A percentile compares a stretch with the other conserved stretches of the same genome.
These are phyloP conservation scores for Oreotrochilus melanogaster DNA, from an alignment of 2,113 vertebrate genomes.

Conservation along the genomic window DNA sequence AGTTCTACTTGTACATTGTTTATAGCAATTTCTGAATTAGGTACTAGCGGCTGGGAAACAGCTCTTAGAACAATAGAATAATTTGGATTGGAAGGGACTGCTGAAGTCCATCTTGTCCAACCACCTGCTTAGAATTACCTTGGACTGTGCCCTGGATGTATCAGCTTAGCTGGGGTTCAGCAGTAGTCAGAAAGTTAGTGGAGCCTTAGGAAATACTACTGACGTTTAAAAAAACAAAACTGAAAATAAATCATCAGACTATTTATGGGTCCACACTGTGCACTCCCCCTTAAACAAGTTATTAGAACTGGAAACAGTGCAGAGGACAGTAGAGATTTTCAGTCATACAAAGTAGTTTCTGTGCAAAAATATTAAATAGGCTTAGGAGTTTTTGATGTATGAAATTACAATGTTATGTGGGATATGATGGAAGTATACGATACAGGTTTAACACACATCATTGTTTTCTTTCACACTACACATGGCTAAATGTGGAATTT, in stretches of 20 bases:
- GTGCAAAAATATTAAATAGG: background rate
- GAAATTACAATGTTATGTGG: background rate
- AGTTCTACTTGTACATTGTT: background rate
- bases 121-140: background rate
- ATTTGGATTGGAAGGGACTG: too few relatives aligned
- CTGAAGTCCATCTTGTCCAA: too few relatives aligned
- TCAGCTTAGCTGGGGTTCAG: background rate
- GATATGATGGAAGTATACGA: background rate
- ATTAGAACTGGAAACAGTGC: background rate
- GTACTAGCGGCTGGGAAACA: background rate
- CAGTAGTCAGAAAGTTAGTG: background rate
- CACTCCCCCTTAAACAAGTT: background rate
- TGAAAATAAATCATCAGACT: background rate
- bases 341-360: background rate
- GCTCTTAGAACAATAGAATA: background rate
- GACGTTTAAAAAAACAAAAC: background rate
- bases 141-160: background rate
- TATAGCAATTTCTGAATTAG: background rate
- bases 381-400: background rate
- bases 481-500: background rate
- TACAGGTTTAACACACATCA: background rate
- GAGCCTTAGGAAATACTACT: background rate
- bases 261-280: background rate
- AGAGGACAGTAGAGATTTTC: background rate
- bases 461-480: background rate